Conservation (phyloP, 2,888 invertebrate genomes). For the Drosophila borealis region DNA sequence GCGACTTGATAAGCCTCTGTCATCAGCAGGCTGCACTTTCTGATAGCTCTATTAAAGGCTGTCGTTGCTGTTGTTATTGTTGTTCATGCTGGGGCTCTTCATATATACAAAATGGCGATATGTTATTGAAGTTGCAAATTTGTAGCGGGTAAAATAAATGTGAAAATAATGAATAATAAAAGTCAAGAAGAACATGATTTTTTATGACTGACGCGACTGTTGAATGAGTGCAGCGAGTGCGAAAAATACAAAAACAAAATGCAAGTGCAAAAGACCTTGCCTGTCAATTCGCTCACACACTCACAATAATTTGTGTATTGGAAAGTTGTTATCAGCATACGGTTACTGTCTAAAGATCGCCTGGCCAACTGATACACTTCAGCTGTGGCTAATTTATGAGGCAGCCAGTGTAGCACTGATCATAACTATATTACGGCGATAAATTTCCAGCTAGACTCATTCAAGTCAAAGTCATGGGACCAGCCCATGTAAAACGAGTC, state of each 20-base stretch:
- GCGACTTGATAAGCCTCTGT: conserved; percentile 71
- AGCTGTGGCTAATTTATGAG: conserved; percentile 71
- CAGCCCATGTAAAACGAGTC: conserved; percentile 57
- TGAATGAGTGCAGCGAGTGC: conserved; percentile 23
- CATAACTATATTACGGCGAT: conserved; percentile 70
- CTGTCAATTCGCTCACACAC: conserved; percentile 19
- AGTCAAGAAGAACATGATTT: conserved; percentile 82
- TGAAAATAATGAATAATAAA: conserved; percentile 84
- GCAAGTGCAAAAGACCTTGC: conserved; percentile 40
- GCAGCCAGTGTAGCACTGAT: conserved; percentile 64
- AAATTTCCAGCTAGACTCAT: conserved; percentile 68
- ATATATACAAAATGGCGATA: conserved; percentile 50
- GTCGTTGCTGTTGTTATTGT: conserved; percentile 1
- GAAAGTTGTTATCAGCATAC: conserved; percentile 59
- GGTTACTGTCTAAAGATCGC: conserved; percentile 33
- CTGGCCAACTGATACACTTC: conserved; percentile 39
- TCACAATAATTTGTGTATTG: not conserved
- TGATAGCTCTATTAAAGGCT: conserved; percentile 75
- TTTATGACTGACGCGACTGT: conserved; percentile 68
- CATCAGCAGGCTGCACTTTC: conserved; percentile 60
- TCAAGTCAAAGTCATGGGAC: conserved; percentile 60
- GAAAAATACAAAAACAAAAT: conserved; percentile 11
- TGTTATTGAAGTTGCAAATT: conserved; percentile 51
- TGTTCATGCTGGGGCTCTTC: not conserved
- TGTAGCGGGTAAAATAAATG: conserved; percentile 70